Evolutionary conservation across 2,888 invertebrate genomes (phyloP).

Genomic region (Saturnia pavonia): DNA sequence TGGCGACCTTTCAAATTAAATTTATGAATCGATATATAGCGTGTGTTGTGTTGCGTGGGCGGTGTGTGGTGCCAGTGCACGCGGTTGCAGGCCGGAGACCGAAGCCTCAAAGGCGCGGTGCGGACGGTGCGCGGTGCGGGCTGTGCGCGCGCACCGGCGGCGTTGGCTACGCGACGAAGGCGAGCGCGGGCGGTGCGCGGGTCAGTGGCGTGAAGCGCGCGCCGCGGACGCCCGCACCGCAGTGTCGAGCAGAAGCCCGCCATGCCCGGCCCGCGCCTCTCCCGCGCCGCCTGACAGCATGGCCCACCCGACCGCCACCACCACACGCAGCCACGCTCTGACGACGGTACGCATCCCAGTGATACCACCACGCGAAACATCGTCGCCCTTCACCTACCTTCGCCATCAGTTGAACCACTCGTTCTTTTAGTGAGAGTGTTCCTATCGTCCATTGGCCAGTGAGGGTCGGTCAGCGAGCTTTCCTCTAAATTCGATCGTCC

Average conservation of each 20-base stretch:
- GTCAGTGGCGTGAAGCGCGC: constrained; percentile 80
- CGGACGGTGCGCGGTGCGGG: constrained; percentile 55
- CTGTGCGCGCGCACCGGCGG: constrained; percentile 61
- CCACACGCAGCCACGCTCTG: constrained; percentile 82
- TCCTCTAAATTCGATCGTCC: constrained; percentile 78
- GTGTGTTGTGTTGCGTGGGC: constrained; percentile 55
- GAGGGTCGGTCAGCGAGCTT: constrained; percentile 64
- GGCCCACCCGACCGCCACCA: constrained; percentile 79
- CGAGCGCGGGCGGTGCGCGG: constrained; percentile 71
- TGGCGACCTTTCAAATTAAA: constrained; percentile 25
- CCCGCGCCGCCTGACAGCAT: constrained; percentile 81
- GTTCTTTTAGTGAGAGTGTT: constrained; percentile 69
- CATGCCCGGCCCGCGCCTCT: constrained; percentile 81
- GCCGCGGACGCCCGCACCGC: constrained; percentile 81
- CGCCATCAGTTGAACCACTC: constrained; percentile 38
- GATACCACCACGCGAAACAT: constrained; percentile 33
- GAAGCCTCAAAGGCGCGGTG: constrained; percentile 49
- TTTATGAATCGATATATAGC: constrained; percentile 44
- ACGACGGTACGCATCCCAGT: constrained; percentile 75
- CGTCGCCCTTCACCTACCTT: constrained; percentile 37
- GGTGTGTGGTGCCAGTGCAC: constrained; percentile 55
- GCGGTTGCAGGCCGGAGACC: constrained; percentile 54
- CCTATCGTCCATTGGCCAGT: constrained; percentile 48
- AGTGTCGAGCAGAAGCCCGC: constrained; percentile 80
- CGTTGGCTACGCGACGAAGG: constrained; percentile 39